Percentiles rank a stretch among this genome's conserved stretches.
Conservation (phyloP, 2,888 invertebrate species). For the Ophraella communa region DNA sequence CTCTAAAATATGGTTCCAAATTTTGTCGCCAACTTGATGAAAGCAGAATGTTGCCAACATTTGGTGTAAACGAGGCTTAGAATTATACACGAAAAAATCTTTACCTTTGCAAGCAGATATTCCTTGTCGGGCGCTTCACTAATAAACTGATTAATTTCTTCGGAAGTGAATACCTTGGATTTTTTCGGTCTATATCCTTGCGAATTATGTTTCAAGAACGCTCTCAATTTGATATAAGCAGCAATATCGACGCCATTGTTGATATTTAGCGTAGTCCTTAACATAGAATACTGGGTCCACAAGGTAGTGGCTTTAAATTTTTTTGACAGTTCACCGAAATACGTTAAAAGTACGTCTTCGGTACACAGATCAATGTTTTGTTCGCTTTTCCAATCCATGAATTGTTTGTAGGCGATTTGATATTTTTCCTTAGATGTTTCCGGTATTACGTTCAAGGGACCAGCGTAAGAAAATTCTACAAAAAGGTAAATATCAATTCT, state of each 20-base stretch:
- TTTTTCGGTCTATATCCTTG: constrained; percentile 45
- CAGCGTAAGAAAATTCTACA: neutral
- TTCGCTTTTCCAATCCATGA: neutral
- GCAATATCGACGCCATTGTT: constrained; percentile 24
- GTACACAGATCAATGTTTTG: neutral
- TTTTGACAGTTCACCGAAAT: neutral
- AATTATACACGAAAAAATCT: neutral
- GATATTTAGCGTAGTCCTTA: neutral
- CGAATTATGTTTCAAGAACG: constrained; percentile 40
- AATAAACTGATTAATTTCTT: constrained; percentile 38
- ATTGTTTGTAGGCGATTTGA: neutral
- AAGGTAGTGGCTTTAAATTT: neutral
- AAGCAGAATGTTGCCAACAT: neutral
- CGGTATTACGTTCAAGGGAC: neutral
- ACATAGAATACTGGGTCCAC: neutral
- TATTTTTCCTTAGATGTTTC: neutral
- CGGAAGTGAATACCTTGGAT: constrained; percentile 45
- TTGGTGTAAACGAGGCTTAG: too few relatives aligned
- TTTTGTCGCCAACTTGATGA: too few relatives aligned
- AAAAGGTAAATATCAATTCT: neutral
- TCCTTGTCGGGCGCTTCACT: constrained; percentile 28
- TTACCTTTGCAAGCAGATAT: constrained; percentile 29
- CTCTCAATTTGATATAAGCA: constrained; percentile 29
- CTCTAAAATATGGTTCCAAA: too few relatives aligned
- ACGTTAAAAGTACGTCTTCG: neutral